These are phyloP conservation scores for Lepisosteus osseus DNA, from an alignment of 2,113 vertebrate genomes.

Conservation along the genomic window DNA sequence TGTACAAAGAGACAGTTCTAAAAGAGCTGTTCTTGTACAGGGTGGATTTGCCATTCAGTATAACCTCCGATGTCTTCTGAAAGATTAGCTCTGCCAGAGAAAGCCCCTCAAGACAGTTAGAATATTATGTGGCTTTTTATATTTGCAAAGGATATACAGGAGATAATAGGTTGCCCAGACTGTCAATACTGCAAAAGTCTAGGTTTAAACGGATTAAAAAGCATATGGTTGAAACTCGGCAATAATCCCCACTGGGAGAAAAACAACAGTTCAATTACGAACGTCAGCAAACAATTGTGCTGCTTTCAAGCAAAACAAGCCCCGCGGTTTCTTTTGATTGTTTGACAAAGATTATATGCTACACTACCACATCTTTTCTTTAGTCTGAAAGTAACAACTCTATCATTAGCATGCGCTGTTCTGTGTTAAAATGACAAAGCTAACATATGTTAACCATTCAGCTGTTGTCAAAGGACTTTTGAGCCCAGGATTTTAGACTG, in stretches of 20 bases:
- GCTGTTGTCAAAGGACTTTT: background rate
- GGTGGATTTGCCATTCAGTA: conserved; percentile 24
- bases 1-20: background rate
- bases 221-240: conserved; percentile 41
- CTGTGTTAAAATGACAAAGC: too few relatives aligned
- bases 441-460: background rate
- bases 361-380: background rate
- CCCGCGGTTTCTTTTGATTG: conserved; percentile 4
- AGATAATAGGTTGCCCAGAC: conserved; percentile 38
- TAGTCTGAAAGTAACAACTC: conserved; percentile 21
- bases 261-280: conserved; percentile 31
- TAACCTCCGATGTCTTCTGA: background rate
- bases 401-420: background rate
- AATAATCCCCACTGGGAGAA: conserved; percentile 26
- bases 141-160: conserved; percentile 23
- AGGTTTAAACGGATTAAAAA: conserved; percentile 50
- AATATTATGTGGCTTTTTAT: conserved; percentile 29
- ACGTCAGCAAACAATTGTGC: conserved; percentile 29
- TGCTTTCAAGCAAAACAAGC: conserved; percentile 23
- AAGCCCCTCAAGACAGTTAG: conserved; percentile 3
- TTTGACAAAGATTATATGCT: conserved; percentile 20
- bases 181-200: conserved; percentile 42
- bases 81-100: conserved; percentile 4
- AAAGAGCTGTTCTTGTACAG: conserved; percentile 14
- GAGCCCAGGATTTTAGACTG: background rate